Conservation (phyloP, 2,113 vertebrate species). For the Megaceryle maxima region DNA sequence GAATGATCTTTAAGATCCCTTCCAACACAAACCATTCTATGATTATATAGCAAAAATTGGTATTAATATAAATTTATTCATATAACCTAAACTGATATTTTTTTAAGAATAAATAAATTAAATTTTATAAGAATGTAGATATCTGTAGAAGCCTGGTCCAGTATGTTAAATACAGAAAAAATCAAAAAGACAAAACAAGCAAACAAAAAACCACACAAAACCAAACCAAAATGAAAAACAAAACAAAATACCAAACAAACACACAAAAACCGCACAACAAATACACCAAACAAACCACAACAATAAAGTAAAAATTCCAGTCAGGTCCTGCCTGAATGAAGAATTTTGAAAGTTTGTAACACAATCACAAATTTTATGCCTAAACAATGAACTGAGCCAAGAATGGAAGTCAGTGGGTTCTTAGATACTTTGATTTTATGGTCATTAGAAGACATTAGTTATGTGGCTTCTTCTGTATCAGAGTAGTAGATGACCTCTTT, state of each 20-base stretch:
- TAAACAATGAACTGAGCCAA: not conserved
- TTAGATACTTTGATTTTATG: not conserved
- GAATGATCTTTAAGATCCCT: no score
- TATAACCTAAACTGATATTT: not conserved
- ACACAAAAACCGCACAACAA: no score
- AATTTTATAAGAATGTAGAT: not conserved
- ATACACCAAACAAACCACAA: no score
- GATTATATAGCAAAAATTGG: not conserved
- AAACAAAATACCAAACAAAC: no score
- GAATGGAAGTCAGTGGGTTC: not conserved
- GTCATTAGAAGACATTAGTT: not conserved
- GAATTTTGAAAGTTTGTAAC: not conserved
- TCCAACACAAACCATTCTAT: no score
- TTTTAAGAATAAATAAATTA: not conserved
- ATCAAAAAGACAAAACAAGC: no score
- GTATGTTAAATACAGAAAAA: not conserved
- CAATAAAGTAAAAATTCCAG: not conserved
- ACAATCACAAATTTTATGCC: not conserved
- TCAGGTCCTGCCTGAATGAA: not conserved
- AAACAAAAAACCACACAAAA: no score
- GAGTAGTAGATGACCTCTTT: not conserved
- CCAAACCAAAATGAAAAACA: no score
- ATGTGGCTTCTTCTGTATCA: not conserved
- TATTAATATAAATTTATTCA: not conserved
- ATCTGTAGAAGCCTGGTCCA: not conserved